phyloP scores from a whole-genome alignment of 2,113 vertebrate species.

The Phylloscopus trochiloides region DNA sequence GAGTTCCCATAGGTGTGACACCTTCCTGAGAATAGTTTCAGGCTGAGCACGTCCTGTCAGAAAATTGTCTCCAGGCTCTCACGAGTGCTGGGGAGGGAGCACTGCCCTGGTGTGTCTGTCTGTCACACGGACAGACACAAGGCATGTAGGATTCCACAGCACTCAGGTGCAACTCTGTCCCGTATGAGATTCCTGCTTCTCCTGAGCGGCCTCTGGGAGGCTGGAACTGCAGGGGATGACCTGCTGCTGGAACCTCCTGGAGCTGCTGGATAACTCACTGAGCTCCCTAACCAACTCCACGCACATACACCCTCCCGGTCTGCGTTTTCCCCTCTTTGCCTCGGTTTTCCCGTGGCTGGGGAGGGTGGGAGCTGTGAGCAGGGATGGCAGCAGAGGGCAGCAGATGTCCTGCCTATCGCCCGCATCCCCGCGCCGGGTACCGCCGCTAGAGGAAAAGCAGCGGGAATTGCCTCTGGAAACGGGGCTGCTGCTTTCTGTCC shows the following conservation, averaged over 20 bases:
- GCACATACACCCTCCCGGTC: rapidly evolving
- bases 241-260: neutral
- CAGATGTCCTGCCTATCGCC: neutral
- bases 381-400: slow-evolving; percentile 56
- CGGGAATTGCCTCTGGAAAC: no score
- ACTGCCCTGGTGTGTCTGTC: neutral
- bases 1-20: neutral
- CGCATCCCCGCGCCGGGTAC: rapidly evolving
- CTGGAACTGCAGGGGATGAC: neutral
- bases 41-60: neutral
- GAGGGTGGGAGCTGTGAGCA: neutral
- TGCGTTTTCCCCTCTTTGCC: rapidly evolving
- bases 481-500: neutral
- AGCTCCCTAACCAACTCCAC: rapidly evolving
- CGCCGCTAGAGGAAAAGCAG: rapidly evolving
- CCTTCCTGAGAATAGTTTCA: neutral
- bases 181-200: rapidly evolving
- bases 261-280: neutral
- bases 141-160: neutral
- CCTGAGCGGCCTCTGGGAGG: neutral
- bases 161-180: rapidly evolving
- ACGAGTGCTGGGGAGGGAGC: rapidly evolving
- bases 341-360: rapidly evolving
- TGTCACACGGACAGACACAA: no score
- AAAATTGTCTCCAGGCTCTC: neutral